Evolutionary conservation across 23 tunicate genomes (phyloP).

Genomic region (Trididemnum miniatum): DNA sequence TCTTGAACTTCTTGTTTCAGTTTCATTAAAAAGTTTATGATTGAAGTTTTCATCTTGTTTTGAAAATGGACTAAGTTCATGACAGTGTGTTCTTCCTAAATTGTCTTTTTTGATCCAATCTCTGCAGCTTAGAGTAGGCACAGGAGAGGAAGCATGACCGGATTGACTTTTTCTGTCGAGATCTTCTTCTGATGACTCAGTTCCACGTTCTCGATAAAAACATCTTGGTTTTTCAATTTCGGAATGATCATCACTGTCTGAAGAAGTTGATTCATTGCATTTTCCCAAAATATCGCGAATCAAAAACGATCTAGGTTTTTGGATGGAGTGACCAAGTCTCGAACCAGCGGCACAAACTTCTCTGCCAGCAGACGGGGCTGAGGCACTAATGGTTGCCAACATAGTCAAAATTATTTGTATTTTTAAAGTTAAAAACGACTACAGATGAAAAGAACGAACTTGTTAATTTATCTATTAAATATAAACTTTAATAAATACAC

Average conservation of each 20-base stretch:
- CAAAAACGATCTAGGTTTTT: slow-evolving; percentile 47
- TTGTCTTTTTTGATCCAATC: slow-evolving; percentile 5
- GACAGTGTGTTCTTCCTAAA: background rate
- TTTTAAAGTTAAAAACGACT: too few relatives aligned
- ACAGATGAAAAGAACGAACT: too few relatives aligned
- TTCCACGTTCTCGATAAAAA: background rate
- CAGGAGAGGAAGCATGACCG: background rate
- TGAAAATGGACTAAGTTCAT: background rate
- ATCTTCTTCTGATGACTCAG: background rate
- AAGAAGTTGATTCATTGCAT: slow-evolving; percentile 6
- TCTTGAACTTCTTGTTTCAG: background rate
- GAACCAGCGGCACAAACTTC: slow-evolving; percentile 20
- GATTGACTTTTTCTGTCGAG: background rate
- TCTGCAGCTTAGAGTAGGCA: slow-evolving; percentile 8
- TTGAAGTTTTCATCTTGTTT: background rate
- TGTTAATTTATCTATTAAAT: too few relatives aligned
- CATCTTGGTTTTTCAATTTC: background rate
- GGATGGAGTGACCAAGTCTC: background rate
- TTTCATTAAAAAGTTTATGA: background rate
- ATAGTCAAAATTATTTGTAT: too few relatives aligned
- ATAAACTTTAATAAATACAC: too few relatives aligned
- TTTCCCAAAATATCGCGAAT: slow-evolving; percentile 75
- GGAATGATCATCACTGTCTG: slow-evolving; percentile 16
- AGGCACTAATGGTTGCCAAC: slow-evolving; percentile 6
- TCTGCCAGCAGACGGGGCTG: background rate